These are phyloP conservation scores for Sebastes glaucus DNA, from an alignment of 2,797 vertebrate genomes.

Conservation along the genomic window DNA sequence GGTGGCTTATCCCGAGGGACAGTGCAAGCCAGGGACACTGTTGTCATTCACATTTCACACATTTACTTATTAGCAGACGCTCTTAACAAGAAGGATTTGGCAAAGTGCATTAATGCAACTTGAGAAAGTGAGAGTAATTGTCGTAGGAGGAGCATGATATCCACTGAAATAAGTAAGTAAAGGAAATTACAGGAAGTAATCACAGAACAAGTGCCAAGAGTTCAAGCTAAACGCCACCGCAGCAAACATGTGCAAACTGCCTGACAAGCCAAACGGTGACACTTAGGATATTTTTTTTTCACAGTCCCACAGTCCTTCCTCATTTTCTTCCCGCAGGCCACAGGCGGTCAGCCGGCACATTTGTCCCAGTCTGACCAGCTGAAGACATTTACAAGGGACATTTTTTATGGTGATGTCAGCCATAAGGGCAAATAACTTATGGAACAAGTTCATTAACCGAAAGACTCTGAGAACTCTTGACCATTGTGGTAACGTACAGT, in stretches of 20 bases:
- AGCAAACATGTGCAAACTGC: background rate
- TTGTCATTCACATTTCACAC: conserved; percentile 69
- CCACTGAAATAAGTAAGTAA: background rate
- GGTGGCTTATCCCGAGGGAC: conserved; percentile 66
- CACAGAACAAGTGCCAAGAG: background rate
- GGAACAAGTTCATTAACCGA: background rate
- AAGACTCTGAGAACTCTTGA: background rate
- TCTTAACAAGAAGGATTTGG: background rate
- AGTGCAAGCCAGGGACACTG: conserved; percentile 52
- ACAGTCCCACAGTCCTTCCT: conserved; percentile 18
- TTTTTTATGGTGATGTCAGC: conserved; percentile 19
- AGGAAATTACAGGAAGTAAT: background rate
- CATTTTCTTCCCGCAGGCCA: conserved; percentile 37
- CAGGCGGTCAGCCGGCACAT: conserved; percentile 24
- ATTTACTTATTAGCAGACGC: conserved; percentile 52
- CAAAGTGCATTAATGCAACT: conserved; percentile 9
- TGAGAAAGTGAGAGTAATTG: background rate
- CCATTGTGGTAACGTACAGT: background rate
- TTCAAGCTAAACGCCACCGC: background rate
- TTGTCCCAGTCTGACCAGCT: conserved; percentile 37
- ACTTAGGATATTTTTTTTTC: conserved; percentile 19
- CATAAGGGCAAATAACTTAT: background rate
- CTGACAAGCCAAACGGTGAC: conserved; percentile 9
- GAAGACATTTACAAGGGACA: conserved; percentile 46
- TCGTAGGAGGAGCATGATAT: background rate